Evolutionary conservation across 2,888 invertebrate species (phyloP), one percentile per base, ranked within the genome.

Genomic region (Lydus trimaculatus): DNA sequence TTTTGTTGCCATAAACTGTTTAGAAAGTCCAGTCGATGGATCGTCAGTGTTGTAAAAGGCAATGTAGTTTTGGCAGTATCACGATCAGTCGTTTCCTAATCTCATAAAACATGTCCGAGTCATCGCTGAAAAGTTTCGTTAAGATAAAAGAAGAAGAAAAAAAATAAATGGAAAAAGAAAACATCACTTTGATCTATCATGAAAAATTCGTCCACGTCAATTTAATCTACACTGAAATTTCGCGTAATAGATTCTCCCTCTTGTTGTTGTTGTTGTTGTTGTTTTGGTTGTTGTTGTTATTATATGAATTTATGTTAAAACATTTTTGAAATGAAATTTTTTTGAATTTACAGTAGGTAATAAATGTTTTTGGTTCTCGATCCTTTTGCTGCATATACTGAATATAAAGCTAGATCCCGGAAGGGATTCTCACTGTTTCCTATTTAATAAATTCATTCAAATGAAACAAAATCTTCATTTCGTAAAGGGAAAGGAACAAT

Each of bases 11-110:
- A 23, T 52, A 23, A 52, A 52, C 48, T 52, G 20, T 52, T 23
- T 52, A 52, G 64, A 28, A 63, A 36, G 39, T 52, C 48, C 48
- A 52, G 48, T 52, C 48, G 48, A 67, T 28, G 58, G 67, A 67
- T 63, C 36, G 66, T 60, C 52, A 31, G 31, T 33, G 31, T 52
- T 43, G 43, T 52, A 48, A 52, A 39, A 17, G 56, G 61, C 63
- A 31, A 63, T 63, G 67, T 63, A 61, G 62, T 67, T 63, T 62
- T 61, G 67, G 61, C 48, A 52, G 52, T 71, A 71, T 71, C 68
- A 58, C 58, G 67, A 68, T 71, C 65, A 63, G 61, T 36, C 65
- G 64, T 68, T 71, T 71, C 65, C 71, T 64, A 36, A 52, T 36
- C 33, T 63, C 63, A 61, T 69, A 69, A 66, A 69, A 69, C 61